phyloP scores from a whole-genome alignment of 2,888 invertebrate genomes.

The Coecobrya sp. region DNA sequence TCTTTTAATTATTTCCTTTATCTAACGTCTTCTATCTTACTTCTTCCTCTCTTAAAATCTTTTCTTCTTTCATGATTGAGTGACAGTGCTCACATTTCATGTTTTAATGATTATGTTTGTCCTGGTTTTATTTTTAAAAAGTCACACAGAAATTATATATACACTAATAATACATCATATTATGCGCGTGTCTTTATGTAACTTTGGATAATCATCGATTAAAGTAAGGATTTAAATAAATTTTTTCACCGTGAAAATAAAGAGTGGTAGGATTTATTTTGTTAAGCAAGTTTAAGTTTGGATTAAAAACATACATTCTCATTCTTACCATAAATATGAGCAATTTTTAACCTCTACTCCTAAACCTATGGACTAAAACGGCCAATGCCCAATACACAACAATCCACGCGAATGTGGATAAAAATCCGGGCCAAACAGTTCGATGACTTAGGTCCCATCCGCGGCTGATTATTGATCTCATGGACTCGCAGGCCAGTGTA shows the following conservation, averaged over 20 bases:
- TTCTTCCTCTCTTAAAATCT: background rate
- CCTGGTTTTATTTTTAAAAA: conserved; percentile 84
- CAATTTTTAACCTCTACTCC: conserved; percentile 48
- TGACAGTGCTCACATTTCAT: background rate
- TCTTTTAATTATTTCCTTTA: background rate
- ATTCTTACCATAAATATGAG: no score
- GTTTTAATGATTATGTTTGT: background rate
- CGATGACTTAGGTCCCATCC: conserved; percentile 74
- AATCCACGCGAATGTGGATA: conserved; percentile 76
- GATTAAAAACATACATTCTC: background rate
- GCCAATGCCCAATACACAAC: conserved; percentile 76
- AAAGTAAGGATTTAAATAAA: background rate
- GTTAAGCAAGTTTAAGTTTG: background rate
- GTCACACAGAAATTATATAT: conserved; percentile 89
- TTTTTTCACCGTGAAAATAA: conserved; percentile 12
- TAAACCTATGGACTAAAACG: conserved; percentile 50
- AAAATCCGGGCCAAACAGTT: conserved; percentile 80
- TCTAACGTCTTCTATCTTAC: background rate
- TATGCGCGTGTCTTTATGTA: background rate
- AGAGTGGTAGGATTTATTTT: background rate
- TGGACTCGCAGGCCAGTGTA: conserved; percentile 78
- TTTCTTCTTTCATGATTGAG: background rate
- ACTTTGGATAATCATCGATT: conserved; percentile 1
- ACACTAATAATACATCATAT: background rate
- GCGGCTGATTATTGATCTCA: conserved; percentile 79